Base-by-base conservation (phyloP, 2,797 vertebrate species). In the Dryobates pubescens region DNA sequence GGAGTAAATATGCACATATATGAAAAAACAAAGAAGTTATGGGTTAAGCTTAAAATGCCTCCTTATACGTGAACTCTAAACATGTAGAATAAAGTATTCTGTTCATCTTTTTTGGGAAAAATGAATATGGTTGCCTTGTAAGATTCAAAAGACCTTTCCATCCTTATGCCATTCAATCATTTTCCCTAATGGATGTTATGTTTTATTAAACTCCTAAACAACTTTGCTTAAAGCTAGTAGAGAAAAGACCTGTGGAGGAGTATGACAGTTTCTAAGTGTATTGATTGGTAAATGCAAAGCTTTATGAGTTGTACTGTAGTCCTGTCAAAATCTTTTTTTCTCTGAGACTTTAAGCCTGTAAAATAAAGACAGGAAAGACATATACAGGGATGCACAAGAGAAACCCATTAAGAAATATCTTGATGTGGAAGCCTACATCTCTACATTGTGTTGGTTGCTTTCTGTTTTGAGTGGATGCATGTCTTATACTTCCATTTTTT, bases 351-450 rank as follows among this genome's bases (percentile, higher is more conserved):
- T 63, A 67, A 58, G 6, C 13, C 26, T 70, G 26, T 30, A 70
- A 76, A 72, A 54, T 29, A 18, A 71, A 53, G 26, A 64, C 53
- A 45, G 7, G 61, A 65, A 63, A 43, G 19, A 4, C 0, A 45
- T 38, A 26, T 72, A 43, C 16, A 9, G 22, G 8, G 10, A 17
- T 41, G 13, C 4, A 30, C 10, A 27, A 32, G 13, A 82, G 47
- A 79, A 86, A 73, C 11, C 3, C 9, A 18, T 13, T 10, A 5
- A 92, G 11, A 27, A 70, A 58, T 59, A 77, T 53, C 9, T 27
- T 2, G 0, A 3, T n/a, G 1, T 24, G 8, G 16, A 9, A 15
- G 2, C 4, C 83, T 5, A 56, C 16, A 51, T 27, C 7, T 70
- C 20, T 67, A 18, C 1, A 1, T 34, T 19, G 3, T 49, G 38